Evolutionary conservation across 2,888 invertebrate genomes (phyloP).

Genomic region (Danaus chrysippus): DNA sequence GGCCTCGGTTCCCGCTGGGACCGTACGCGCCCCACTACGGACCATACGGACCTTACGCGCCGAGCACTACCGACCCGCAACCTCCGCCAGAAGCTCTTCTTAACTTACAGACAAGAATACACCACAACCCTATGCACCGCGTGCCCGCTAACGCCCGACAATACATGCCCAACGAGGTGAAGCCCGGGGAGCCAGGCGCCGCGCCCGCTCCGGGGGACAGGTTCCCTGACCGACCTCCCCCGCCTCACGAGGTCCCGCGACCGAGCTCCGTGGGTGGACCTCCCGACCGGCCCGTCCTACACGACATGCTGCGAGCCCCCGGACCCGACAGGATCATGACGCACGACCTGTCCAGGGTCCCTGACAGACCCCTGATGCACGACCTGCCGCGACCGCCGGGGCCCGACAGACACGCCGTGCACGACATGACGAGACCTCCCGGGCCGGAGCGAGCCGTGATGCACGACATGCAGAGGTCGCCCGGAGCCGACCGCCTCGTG

Average conservation of each 20-base stretch:
- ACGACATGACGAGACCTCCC: constrained; percentile 19
- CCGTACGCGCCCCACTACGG: constrained; percentile 74
- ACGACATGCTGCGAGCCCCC: constrained; percentile 23
- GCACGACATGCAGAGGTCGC: constrained; percentile 20
- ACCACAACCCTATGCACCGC: constrained; percentile 28
- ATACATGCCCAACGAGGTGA: constrained; percentile 19
- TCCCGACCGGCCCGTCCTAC: constrained; percentile 20
- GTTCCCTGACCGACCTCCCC: constrained; percentile 13
- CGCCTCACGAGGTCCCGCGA: constrained; percentile 8
- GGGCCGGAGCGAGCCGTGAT: constrained; percentile 21
- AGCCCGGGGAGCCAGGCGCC: constrained; percentile 10
- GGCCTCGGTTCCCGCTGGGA: constrained; percentile 64
- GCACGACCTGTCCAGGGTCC: constrained; percentile 25
- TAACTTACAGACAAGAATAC: constrained; percentile 31
- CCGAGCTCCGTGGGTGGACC: not conserved
- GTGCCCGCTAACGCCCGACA: constrained; percentile 29
- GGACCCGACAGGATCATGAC: constrained; percentile 26
- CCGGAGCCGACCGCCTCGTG: constrained; percentile 19
- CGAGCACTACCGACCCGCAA: constrained; percentile 33
- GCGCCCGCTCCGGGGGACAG: constrained; percentile 27
- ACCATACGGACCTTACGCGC: constrained; percentile 69
- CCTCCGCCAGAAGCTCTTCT: constrained; percentile 24
- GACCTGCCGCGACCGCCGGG: constrained; percentile 16
- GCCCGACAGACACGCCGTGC: constrained; percentile 13
- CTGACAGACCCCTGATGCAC: constrained; percentile 12